Percentiles rank a stretch among this genome's conserved stretches.
Conservation (phyloP, 1,140 invertebrate species). For the Drosophila tsacasi region DNA sequence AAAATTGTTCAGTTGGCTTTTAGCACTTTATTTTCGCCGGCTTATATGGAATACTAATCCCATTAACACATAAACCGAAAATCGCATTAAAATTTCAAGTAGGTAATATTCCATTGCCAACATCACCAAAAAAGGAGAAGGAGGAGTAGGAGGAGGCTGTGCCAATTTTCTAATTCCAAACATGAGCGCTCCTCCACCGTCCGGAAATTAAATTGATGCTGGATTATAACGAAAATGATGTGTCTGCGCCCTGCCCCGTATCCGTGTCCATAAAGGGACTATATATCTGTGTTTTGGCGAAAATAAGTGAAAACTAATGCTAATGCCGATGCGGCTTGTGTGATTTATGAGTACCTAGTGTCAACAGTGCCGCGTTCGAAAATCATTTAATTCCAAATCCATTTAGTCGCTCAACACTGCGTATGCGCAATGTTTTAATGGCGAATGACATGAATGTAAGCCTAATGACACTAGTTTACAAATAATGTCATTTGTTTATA, state of each 20-base stretch:
- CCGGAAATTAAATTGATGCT: slow-evolving; percentile 77
- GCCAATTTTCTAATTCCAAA: slow-evolving; percentile 52
- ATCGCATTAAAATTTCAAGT: slow-evolving; percentile 46
- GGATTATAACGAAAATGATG: slow-evolving; percentile 57
- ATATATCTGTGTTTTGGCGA: slow-evolving; percentile 5
- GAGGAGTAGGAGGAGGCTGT: not conserved
- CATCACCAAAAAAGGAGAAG: not conserved
- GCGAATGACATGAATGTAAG: slow-evolving; percentile 6
- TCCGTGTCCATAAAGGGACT: slow-evolving; percentile 27
- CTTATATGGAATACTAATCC: slow-evolving; percentile 46
- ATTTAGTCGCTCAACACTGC: slow-evolving; percentile 30
- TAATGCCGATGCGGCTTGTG: slow-evolving; percentile 27
- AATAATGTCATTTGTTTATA: not conserved
- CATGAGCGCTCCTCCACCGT: slow-evolving; percentile 13
- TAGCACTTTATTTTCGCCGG: slow-evolving; percentile 42
- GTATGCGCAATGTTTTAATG: slow-evolving; percentile 61
- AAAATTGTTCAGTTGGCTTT: slow-evolving; percentile 36
- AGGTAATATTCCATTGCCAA: slow-evolving; percentile 56
- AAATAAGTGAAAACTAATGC: slow-evolving; percentile 48
- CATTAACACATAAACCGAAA: slow-evolving; percentile 58
- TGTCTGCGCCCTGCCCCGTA: slow-evolving; percentile 17
- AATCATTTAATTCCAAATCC: slow-evolving; percentile 22
- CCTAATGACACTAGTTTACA: slow-evolving; percentile 13
- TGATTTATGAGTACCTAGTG: slow-evolving; percentile 32
- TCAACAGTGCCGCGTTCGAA: not conserved